phyloP scores from a whole-genome alignment of 2,888 invertebrate species.

The Limnephilus marmoratus region DNA sequence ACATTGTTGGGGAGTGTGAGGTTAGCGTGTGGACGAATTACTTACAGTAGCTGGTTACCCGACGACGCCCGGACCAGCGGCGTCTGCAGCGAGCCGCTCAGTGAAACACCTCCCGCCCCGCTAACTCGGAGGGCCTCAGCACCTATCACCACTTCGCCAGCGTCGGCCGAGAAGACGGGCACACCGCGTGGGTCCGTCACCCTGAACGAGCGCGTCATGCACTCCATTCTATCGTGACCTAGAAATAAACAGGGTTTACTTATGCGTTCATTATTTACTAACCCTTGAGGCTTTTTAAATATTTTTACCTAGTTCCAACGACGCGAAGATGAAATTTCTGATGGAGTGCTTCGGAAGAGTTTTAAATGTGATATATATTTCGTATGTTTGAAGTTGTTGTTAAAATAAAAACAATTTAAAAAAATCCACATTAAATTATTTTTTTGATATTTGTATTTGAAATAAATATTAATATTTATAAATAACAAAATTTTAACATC shows the following conservation, averaged over 20 bases:
- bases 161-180: slow-evolving; percentile 87
- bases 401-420: too few relatives aligned
- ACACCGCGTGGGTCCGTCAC: slow-evolving; percentile 88
- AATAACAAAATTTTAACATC: too few relatives aligned
- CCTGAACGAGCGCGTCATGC: slow-evolving; percentile 86
- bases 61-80: slow-evolving; percentile 90
- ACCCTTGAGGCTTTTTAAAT: too few relatives aligned
- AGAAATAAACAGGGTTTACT: slow-evolving; percentile 55
- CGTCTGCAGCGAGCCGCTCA: slow-evolving; percentile 92
- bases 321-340: too few relatives aligned
- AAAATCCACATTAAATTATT: too few relatives aligned
- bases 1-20: background rate
- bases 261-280: too few relatives aligned
- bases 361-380: too few relatives aligned
- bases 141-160: slow-evolving; percentile 88
- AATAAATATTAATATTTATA: too few relatives aligned
- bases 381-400: too few relatives aligned
- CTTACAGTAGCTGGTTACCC: slow-evolving; percentile 89
- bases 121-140: slow-evolving; percentile 88
- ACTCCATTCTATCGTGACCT: slow-evolving; percentile 92
- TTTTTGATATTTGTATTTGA: too few relatives aligned
- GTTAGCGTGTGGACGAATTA: slow-evolving; percentile 66
- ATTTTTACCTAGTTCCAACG: too few relatives aligned
- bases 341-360: too few relatives aligned
- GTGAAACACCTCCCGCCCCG: slow-evolving; percentile 90